Evolutionary conservation across 1,140 invertebrate genomes (phyloP), one percentile per base, ranked within the genome.

Genomic region (Lucilia sericata): DNA sequence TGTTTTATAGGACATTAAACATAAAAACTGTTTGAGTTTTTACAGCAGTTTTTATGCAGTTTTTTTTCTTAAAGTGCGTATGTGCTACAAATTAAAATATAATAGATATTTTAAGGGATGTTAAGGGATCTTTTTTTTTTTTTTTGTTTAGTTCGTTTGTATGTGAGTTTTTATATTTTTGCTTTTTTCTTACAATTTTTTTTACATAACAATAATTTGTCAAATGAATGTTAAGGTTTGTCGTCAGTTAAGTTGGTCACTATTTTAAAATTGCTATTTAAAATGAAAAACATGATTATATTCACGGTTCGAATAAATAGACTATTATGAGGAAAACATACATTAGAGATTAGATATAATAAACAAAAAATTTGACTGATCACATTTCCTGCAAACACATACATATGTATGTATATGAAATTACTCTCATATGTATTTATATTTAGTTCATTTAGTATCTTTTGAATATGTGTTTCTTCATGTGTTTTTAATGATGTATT

Each of bases 71-170:
- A 60, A 17, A 70, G 19, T 70, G 65, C 65, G 65, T 70, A 70
- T 70, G 19, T 70, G 60, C n/a, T 70, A 21, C 65, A 70, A 70
- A 70, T 70, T 70, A 70, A 70, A 70, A 70, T 70, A 70, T 70
- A 70, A 70, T 70, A 70, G 65, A 70, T 19, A 70, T 70, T 21
- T n/a, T n/a, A n/a, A n/a, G n/a, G n/a, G 65, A 25, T 21, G 65
- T 70, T 70, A 70, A 70, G n/a, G 65, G 55, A 60, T 70, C 21
- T 5, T 21, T 25, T 70, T 70, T 9, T 70, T 70, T 25, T 70
- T 70, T 30, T 30, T 30, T n/a, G n/a, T n/a, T n/a, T n/a, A n/a
- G n/a, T 70, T 70, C n/a, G n/a, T 70, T 19, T 70, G 65, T 70
- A 7, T 70, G 65, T 25, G 65, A 9, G 21, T 25, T 25, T 70